These are phyloP conservation scores for Venturia canescens DNA, from an alignment of 1,140 invertebrate genomes.

Conservation along the genomic window DNA sequence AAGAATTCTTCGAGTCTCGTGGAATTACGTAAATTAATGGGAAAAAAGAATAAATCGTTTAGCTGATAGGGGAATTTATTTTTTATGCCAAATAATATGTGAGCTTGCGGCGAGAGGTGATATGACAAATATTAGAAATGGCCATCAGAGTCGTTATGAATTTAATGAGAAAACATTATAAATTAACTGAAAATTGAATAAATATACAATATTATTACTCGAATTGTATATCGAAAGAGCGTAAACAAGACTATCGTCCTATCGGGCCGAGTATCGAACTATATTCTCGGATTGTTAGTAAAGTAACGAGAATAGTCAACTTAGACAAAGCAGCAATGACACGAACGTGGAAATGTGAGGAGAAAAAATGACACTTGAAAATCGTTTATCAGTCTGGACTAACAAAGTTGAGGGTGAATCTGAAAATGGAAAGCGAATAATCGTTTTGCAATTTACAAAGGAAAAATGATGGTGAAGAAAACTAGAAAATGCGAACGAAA, in stretches of 20 bases:
- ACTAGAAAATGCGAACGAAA: neutral
- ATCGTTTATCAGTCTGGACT: no score
- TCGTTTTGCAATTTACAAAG: no score
- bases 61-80: conserved; percentile 74
- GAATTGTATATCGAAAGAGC: conserved; percentile 30
- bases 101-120: conserved; percentile 66
- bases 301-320: neutral
- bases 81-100: conserved; percentile 71
- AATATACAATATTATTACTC: conserved; percentile 41
- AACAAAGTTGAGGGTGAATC: no score
- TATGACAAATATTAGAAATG: conserved; percentile 67
- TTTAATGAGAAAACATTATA: conserved; percentile 39
- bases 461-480: neutral
- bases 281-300: neutral
- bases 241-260: neutral
- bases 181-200: no score
- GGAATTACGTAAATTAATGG: conserved; percentile 22
- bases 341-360: neutral
- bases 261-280: conserved; percentile 3
- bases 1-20: neutral
- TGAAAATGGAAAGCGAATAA: no score
- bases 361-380: no score
- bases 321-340: neutral
- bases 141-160: conserved; percentile 51
- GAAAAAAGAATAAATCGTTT: conserved; percentile 46